Conservation (phyloP, 1,140 invertebrate genomes). For the Ceratoteleas bidentatus region DNA sequence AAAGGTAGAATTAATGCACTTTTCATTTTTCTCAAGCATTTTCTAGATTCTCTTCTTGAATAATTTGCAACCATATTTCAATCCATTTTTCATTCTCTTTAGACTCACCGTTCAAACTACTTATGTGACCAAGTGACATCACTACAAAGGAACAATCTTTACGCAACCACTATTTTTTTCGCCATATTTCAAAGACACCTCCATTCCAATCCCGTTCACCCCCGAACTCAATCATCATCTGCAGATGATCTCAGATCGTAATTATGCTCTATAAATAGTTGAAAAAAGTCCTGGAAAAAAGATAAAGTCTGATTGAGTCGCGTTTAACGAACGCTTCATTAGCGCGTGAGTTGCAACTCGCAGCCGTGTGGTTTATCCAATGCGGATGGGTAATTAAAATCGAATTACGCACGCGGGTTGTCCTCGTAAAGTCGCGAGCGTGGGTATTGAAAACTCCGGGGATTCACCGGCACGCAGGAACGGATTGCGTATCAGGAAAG, state of each 20-base stretch:
- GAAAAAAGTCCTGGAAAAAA: constrained; percentile 23
- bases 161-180: too few species aligned
- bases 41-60: too few species aligned
- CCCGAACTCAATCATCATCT: too few species aligned
- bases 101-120: too few species aligned
- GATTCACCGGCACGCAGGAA: constrained; percentile 37
- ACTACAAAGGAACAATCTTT: too few species aligned
- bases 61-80: too few species aligned
- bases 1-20: too few species aligned
- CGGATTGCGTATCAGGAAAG: constrained; percentile 67
- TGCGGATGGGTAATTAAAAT: constrained; percentile 31
- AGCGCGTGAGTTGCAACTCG: constrained; percentile 1
- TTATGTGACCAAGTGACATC: too few species aligned
- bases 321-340: constrained; percentile 45
- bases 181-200: too few species aligned
- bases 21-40: too few species aligned
- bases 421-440: constrained; percentile 24
- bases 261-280: constrained; percentile 32
- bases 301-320: constrained; percentile 32
- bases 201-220: too few species aligned
- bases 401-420: constrained; percentile 48
- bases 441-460: constrained; percentile 4
- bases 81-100: too few species aligned
- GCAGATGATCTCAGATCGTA: background rate
- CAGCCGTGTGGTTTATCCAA: constrained; percentile 37